A percentile compares a stretch with the other conserved stretches of the same genome.
Evolutionary conservation across 2,113 vertebrate species (phyloP).

Genomic region (Gila orcuttii): DNA sequence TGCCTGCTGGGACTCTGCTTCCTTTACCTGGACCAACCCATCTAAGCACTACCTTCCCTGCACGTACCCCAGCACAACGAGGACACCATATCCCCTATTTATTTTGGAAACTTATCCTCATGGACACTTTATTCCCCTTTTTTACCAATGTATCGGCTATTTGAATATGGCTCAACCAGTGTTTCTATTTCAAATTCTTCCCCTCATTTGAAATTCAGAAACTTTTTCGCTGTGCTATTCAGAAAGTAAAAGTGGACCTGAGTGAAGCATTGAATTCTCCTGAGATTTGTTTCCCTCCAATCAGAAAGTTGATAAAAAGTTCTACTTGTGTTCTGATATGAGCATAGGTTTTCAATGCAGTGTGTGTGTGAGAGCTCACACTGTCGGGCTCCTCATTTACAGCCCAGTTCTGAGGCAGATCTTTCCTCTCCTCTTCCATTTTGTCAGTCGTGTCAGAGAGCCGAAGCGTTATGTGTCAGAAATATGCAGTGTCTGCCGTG

Average conservation of each 20-base stretch:
- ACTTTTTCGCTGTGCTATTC: conserved; percentile 9
- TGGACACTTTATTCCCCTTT: too few relatives aligned
- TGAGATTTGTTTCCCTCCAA: not conserved
- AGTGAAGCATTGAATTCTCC: conserved; percentile 28
- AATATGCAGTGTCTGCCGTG: conserved; percentile 26
- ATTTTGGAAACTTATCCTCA: too few relatives aligned
- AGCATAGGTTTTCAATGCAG: not conserved
- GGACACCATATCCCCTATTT: too few relatives aligned
- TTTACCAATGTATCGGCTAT: not conserved
- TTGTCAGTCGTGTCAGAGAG: conserved; percentile 53
- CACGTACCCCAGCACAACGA: too few relatives aligned
- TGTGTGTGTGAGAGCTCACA: conserved; percentile 12
- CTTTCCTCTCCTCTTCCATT: conserved; percentile 37
- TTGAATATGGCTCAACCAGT: not conserved
- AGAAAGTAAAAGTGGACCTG: conserved; percentile 32
- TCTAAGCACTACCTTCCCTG: too few relatives aligned
- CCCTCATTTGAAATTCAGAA: conserved; percentile 27
- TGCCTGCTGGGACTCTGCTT: too few relatives aligned
- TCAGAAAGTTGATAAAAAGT: conserved; percentile 37
- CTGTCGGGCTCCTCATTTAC: conserved; percentile 45
- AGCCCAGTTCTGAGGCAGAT: conserved; percentile 37
- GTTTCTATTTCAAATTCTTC: not conserved
- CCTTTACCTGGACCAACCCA: too few relatives aligned
- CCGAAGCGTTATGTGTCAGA: conserved; percentile 32
- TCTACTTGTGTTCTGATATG: conserved; percentile 12